Conservation (phyloP, 1,140 invertebrate species). For the Metaphire vulgaris region DNA sequence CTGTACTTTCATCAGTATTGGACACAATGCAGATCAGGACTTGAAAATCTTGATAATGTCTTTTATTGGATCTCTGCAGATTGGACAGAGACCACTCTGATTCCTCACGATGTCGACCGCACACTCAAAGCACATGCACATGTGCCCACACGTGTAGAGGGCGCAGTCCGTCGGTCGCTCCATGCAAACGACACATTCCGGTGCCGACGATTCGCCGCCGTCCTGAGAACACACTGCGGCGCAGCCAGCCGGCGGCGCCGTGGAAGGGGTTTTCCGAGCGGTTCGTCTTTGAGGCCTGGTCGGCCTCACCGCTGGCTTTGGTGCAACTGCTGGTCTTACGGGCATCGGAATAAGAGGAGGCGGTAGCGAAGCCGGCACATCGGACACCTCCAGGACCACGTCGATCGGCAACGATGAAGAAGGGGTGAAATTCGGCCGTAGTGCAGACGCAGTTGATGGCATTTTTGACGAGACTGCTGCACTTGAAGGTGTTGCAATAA, state of each 20-base stretch:
- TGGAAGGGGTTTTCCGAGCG: background rate
- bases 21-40: no score
- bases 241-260: no score
- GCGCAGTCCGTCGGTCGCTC: conserved; percentile 86
- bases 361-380: background rate
- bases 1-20: no score
- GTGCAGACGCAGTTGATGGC: background rate
- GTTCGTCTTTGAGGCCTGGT: background rate
- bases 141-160: conserved; percentile 92
- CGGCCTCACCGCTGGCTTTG: background rate
- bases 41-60: conserved; percentile 93
- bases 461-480: no score
- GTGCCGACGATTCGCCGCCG: conserved; percentile 19
- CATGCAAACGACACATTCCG: conserved; percentile 89
- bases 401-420: background rate
- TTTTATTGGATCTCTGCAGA: conserved; percentile 82
- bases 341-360: background rate
- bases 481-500: no score
- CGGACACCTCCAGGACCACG: background rate
- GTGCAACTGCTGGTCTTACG: background rate
- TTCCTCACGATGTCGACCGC: conserved; percentile 83
- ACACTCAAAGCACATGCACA: conserved; percentile 97
- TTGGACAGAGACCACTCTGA: conserved; percentile 77
- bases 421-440: background rate
- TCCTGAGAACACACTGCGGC: conserved; percentile 1